Base-by-base conservation (phyloP, 2,888 invertebrate species). In the Ophion ventricosus region DNA sequence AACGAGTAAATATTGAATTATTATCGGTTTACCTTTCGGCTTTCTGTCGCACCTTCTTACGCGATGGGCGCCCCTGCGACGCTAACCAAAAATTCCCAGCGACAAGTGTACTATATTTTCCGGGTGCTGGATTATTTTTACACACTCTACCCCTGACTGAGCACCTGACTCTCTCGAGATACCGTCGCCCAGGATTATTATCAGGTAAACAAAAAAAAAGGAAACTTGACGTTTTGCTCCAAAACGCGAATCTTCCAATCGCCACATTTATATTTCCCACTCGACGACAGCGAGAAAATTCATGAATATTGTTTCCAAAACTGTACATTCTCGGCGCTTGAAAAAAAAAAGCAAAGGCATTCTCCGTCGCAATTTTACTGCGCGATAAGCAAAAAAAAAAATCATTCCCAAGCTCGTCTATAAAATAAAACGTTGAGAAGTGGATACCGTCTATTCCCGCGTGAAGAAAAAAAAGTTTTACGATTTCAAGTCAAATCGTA, bases 1-100 rank as follows among this genome's bases (percentile, higher is more conserved):
- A 81, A 82, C 87, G 87, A 84, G 84, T 87, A 88, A 90, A 90
- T 90, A 89, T 90, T 90, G 83, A 86, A 85, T 82, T 82, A 78
- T 88, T 86, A 40, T 75, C 40, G 75, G 80, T 87, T 87, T 84
- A 85, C 84, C 84, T 87, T 86, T 87, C 54, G 77, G 83, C 74
- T 76, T 70, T 84, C 78, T 70, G 64, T 87, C 76, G 82, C 80
- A 79, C 80, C 79, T 63, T 70, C 69, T 78, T 63, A 73, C 74
- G 26, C 10, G 20, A 70, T 56, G 54, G 49, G 25, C 56, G 54
- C 56, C 29, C 56, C 56, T 26, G 56, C 25, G 14, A 25, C 8
- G 25, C 43, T 49, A 23, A 67, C 17, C n/a, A 67, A 25, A 49
- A 25, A 49, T 49, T 49, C 49, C 14, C 49, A 49, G 14, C 49